Base-by-base conservation (phyloP, 2,888 invertebrate species). In the Gastrophysa polygoni region DNA sequence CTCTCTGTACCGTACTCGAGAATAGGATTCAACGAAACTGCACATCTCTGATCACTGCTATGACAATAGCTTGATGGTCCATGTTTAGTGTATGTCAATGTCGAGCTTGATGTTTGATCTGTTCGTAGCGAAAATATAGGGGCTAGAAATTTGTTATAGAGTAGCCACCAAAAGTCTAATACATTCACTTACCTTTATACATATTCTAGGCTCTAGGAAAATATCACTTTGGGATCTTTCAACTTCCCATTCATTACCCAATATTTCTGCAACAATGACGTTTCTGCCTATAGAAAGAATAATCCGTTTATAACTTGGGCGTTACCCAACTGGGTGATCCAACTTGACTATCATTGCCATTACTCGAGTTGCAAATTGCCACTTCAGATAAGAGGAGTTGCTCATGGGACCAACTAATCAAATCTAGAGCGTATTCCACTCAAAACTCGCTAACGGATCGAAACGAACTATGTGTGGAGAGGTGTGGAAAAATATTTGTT, bases 11-110 rank as follows among this genome's bases (percentile, higher is more conserved):
- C 14, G n/a, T 38, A 38, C 38, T 38, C 14, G 38, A 38, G 6
- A 59, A 34, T 24, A 24, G 24, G 7, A 24, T 24, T 24, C 24
- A 5, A 24, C 54, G 14, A 38, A 21, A 58, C 14, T 14, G 38
- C 14, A 14, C 14, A 14, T 14, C n/a, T 14, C 38, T 77, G 77
- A 75, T 75, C 75, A 75, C 77, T 71, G 77, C 76, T 74, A 74
- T 68, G 69, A 73, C 73, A 67, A 70, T 69, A 57, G 64, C 60
- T 68, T 59, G 50, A 65, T 59, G 63, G 66, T 61, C 57, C 59
- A 60, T 67, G 66, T 67, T 60, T 50, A 63, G 63, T 71, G 70
- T 71, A 67, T 69, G 69, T 71, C 60, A 71, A 57, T 74, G 71
- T 72, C 70, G 70, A 72, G 64, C 68, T 73, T 69, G 72, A 72